Conservation (phyloP, 2,888 invertebrate species). For the Lepidocyrtoides sp. region DNA sequence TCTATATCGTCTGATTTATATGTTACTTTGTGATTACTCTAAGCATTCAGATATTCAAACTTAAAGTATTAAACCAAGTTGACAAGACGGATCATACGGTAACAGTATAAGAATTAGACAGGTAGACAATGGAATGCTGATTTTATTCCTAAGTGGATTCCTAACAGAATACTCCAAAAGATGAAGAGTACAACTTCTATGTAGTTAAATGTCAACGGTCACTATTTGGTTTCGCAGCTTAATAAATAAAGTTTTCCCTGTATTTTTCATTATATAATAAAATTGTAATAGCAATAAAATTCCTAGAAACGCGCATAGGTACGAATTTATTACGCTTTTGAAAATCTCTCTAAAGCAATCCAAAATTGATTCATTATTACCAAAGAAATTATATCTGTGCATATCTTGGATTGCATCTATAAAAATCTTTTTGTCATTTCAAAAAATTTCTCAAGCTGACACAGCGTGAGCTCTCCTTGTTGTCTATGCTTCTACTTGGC, state of each 20-base stretch:
- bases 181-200: too few species aligned
- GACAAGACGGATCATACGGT: constrained; percentile 58
- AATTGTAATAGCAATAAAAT: too few species aligned
- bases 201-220: constrained; percentile 35
- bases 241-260: neutral
- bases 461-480: too few species aligned
- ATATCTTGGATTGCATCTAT: too few species aligned
- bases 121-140: constrained; percentile 64
- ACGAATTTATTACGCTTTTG: too few species aligned
- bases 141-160: constrained; percentile 61
- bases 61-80: constrained; percentile 46
- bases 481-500: too few species aligned
- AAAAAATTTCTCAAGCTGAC: too few species aligned
- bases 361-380: too few species aligned
- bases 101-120: neutral
- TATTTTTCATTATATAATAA: neutral
- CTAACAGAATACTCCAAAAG: constrained; percentile 38
- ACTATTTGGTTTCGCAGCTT: neutral
- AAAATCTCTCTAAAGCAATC: too few species aligned
- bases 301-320: too few species aligned
- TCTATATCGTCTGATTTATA: neutral
- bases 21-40: constrained; percentile 23
- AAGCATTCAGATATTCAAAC: constrained; percentile 56
- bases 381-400: too few species aligned
- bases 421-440: too few species aligned